Percentiles rank a stretch among this genome's conserved stretches.
Conservation (phyloP, 2,888 invertebrate species). For the Cerceris ruficornis region DNA sequence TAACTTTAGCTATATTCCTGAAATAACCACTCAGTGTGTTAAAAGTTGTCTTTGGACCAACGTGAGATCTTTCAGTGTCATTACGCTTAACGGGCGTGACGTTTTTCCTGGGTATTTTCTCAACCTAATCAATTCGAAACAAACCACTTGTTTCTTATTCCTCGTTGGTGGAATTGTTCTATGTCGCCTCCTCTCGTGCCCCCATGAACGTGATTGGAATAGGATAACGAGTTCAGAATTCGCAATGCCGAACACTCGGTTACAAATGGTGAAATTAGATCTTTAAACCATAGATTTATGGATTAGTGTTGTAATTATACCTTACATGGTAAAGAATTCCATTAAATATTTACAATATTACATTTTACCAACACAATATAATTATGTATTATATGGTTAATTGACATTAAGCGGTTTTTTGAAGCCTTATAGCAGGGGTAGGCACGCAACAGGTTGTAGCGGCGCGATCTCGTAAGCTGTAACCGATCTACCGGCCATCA, state of each 20-base stretch:
- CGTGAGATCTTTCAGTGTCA: slow-evolving; percentile 41
- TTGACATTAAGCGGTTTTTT: too few relatives aligned
- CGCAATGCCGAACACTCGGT: neutral
- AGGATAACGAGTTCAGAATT: neutral
- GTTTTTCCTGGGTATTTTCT: slow-evolving; percentile 42
- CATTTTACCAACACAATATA: too few relatives aligned
- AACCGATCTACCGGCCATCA: too few relatives aligned
- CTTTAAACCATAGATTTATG: neutral
- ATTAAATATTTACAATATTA: too few relatives aligned
- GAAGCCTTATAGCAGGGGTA: too few relatives aligned
- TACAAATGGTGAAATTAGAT: neutral
- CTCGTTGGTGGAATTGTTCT: neutral
- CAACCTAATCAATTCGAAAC: slow-evolving; percentile 18
- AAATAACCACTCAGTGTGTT: slow-evolving; percentile 68
- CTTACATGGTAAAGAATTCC: too few relatives aligned
- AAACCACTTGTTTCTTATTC: neutral
- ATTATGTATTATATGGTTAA: too few relatives aligned
- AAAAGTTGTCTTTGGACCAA: slow-evolving; percentile 50
- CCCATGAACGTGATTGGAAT: slow-evolving; percentile 9
- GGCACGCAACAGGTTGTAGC: slow-evolving; percentile 59
- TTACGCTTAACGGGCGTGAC: slow-evolving; percentile 42
- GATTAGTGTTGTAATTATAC: neutral
- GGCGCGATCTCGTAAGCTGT: neutral
- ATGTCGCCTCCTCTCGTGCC: neutral
- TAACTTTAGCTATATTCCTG: slow-evolving; percentile 71